phyloP scores from a whole-genome alignment of 35 echinoderm and acorn worm genomes.

The Anneissia japonica region DNA sequence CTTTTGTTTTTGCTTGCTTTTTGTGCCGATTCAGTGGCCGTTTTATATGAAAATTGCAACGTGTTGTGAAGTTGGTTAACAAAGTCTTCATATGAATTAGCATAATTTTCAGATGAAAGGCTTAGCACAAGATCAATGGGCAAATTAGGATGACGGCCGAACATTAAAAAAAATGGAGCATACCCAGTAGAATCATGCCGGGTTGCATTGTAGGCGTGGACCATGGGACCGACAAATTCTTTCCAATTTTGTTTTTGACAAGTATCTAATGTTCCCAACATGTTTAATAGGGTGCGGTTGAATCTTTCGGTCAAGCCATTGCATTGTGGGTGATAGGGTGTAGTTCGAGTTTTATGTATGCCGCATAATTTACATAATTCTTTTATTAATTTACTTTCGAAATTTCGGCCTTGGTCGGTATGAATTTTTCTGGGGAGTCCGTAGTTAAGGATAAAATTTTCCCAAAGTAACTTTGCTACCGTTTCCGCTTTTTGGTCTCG shows the following conservation, averaged over 20 bases:
- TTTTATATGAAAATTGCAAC: background rate
- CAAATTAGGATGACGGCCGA: background rate
- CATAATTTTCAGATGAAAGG: background rate
- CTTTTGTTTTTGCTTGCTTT: background rate
- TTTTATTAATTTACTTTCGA: conserved; percentile 6
- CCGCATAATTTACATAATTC: conserved; percentile 7
- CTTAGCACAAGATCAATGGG: background rate
- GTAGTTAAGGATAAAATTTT: conserved; percentile 17
- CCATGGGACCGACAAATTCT: background rate
- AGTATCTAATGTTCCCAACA: background rate
- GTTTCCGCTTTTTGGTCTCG: conserved; percentile 22
- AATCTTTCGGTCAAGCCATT: background rate
- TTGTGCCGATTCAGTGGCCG: background rate
- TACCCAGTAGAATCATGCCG: conserved; percentile 37
- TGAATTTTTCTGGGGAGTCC: conserved; percentile 5
- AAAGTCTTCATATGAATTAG: background rate
- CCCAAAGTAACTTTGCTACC: conserved; percentile 23
- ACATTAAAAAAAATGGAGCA: conserved; percentile 41
- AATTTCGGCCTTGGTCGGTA: conserved; percentile 4
- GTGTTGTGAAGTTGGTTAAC: background rate
- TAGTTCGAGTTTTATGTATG: conserved; percentile 1
- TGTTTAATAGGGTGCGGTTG: background rate
- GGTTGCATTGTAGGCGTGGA: conserved; percentile 14
- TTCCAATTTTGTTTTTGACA: background rate
- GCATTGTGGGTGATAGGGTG: background rate